These are phyloP conservation scores for Artemisiospiza belli DNA, from an alignment of 2,113 vertebrate species.

Conservation along the genomic window DNA sequence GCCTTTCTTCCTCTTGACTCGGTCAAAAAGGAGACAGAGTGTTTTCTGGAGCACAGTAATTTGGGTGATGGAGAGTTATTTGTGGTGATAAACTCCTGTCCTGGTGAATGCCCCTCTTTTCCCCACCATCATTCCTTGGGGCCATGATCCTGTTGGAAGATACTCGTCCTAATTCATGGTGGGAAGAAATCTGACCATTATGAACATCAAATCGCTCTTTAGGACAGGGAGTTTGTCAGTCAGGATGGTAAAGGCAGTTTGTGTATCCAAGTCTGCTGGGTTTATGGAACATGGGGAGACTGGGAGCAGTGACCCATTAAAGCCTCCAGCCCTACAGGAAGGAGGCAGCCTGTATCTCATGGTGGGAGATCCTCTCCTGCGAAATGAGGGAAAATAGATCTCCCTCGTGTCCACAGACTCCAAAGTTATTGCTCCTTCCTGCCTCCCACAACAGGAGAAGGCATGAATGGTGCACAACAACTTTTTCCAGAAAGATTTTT, in stretches of 20 bases:
- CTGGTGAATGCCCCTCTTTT: not conserved
- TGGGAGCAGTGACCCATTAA: not conserved
- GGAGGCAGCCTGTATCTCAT: not conserved
- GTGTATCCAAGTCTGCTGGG: not conserved
- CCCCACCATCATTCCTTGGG: not conserved
- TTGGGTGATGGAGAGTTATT: not conserved
- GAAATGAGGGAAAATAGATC: not conserved
- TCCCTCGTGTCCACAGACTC: not conserved
- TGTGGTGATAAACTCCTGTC: not conserved
- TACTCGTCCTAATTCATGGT: not conserved
- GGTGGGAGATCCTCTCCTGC: not conserved
- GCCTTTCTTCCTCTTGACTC: not conserved
- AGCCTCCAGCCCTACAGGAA: not conserved
- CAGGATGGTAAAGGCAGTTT: not conserved
- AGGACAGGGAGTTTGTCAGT: not conserved
- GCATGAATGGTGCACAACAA: fast-evolving
- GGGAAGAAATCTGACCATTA: not conserved
- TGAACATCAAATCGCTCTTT: not conserved
- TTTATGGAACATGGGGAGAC: not conserved
- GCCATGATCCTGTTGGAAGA: not conserved
- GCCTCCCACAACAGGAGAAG: not conserved
- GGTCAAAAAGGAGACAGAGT: not conserved
- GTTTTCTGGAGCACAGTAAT: not conserved
- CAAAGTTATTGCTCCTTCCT: not conserved
- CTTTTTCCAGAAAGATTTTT: not conserved